Percentiles rank a stretch among this genome's conserved stretches.
These are phyloP conservation scores for Plestiodon gilberti DNA, from an alignment of 2,113 vertebrate genomes.

Conservation along the genomic window DNA sequence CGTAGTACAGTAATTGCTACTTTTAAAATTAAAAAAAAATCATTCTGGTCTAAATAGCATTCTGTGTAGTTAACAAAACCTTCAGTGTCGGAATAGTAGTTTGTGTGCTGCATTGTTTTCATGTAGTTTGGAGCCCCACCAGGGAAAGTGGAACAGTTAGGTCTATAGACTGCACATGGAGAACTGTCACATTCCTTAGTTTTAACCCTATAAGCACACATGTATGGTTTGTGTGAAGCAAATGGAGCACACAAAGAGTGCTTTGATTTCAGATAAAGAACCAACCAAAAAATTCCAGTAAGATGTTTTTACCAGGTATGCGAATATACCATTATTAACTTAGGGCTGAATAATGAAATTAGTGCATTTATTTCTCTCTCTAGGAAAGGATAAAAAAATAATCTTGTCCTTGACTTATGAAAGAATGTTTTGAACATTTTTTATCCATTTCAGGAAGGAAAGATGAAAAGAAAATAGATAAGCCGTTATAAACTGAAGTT, in stretches of 20 bases:
- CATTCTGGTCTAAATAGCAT: constrained; percentile 11
- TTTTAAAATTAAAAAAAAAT: constrained; percentile 14
- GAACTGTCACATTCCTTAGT: constrained; percentile 75
- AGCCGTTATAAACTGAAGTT: neutral
- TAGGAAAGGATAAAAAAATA: constrained; percentile 13
- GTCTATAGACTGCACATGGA: constrained; percentile 73
- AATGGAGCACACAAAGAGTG: constrained; percentile 56
- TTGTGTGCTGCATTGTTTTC: constrained; percentile 57
- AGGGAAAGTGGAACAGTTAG: constrained; percentile 64
- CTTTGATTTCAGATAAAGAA: constrained; percentile 29
- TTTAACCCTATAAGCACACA: constrained; percentile 68
- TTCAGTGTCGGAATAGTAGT: constrained; percentile 27
- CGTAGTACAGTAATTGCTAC: neutral
- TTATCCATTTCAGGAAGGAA: neutral
- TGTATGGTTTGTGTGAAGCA: constrained; percentile 9
- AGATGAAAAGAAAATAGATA: neutral
- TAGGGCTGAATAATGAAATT: neutral
- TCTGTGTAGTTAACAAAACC: constrained; percentile 24
- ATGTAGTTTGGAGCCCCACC: constrained; percentile 62
- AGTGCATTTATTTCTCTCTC: constrained; percentile 13
- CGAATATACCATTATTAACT: neutral
- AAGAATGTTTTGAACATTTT: neutral
- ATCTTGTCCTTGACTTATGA: neutral
- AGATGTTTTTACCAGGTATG: neutral
- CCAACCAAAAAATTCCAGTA: neutral